phyloP scores from a whole-genome alignment of 2,888 invertebrate genomes.

The Philonicus albiceps region DNA sequence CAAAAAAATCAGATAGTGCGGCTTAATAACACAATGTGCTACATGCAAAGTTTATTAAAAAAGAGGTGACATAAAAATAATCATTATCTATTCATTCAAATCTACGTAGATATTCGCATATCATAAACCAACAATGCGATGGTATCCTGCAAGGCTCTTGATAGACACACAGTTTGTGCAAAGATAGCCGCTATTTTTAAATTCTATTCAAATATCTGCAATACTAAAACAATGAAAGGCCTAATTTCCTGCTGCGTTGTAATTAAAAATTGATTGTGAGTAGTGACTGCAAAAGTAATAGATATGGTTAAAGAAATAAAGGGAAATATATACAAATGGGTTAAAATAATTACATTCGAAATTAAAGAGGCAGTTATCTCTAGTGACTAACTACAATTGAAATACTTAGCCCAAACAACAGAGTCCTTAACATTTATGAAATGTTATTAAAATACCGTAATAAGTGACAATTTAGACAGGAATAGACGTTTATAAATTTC shows the following conservation, averaged over 20 bases:
- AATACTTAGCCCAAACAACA: neutral
- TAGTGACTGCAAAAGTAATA: neutral
- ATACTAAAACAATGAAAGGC: neutral
- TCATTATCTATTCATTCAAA: neutral
- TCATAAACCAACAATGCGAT: neutral
- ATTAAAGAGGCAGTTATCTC: neutral
- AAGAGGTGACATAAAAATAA: neutral
- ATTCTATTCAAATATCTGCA: neutral
- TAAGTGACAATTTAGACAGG: no score
- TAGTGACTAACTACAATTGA: neutral
- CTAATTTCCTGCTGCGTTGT: neutral
- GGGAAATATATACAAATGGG: neutral
- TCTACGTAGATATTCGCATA: neutral
- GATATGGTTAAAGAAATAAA: neutral
- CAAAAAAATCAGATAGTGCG: neutral
- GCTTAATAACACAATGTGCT: neutral
- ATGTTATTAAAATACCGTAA: no score
- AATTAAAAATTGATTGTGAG: neutral
- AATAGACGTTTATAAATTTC: no score
- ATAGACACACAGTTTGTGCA: neutral
- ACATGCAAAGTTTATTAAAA: neutral
- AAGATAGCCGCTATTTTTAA: neutral
- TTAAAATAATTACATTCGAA: neutral
- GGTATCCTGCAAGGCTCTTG: neutral
- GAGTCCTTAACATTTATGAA: neutral